These are phyloP conservation scores for Cathartes aura DNA, from an alignment of 2,113 vertebrate genomes.

Conservation along the genomic window DNA sequence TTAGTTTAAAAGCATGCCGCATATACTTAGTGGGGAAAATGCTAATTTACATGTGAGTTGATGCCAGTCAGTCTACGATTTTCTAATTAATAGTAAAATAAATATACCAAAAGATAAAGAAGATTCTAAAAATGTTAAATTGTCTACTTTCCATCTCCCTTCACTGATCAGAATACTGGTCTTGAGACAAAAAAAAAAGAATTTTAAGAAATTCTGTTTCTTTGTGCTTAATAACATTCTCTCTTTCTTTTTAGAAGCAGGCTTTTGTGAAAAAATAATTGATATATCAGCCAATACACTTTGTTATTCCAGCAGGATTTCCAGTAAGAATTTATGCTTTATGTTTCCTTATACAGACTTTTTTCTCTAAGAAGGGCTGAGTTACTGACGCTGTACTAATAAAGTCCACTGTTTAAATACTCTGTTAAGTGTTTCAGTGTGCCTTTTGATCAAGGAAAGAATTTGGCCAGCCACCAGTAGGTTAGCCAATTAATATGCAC, in stretches of 20 bases:
- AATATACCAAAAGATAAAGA: not conserved
- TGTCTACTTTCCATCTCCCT: not conserved
- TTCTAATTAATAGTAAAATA: not conserved
- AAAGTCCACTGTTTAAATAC: not conserved
- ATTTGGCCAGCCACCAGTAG: not conserved
- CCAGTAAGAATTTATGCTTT: not conserved
- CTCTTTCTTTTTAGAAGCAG: not conserved
- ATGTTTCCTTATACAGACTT: not conserved
- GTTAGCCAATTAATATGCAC: constrained; percentile 17
- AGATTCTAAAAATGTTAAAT: not conserved
- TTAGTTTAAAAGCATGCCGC: not conserved
- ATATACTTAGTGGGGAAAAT: not conserved
- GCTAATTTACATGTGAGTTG: not conserved
- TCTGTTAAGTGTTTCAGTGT: not conserved
- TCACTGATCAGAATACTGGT: not conserved
- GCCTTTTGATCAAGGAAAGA: not conserved
- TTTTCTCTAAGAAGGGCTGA: not conserved
- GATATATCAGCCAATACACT: not conserved
- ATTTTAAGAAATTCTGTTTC: not conserved
- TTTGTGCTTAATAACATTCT: not conserved
- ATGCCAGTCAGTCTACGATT: not conserved
- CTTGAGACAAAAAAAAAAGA: not conserved
- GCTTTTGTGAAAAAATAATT: not conserved
- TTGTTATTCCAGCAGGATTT: not conserved
- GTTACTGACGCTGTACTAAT: not conserved